Base-by-base conservation (phyloP, 2,888 invertebrate genomes). In the Chrysodeixis includens region DNA sequence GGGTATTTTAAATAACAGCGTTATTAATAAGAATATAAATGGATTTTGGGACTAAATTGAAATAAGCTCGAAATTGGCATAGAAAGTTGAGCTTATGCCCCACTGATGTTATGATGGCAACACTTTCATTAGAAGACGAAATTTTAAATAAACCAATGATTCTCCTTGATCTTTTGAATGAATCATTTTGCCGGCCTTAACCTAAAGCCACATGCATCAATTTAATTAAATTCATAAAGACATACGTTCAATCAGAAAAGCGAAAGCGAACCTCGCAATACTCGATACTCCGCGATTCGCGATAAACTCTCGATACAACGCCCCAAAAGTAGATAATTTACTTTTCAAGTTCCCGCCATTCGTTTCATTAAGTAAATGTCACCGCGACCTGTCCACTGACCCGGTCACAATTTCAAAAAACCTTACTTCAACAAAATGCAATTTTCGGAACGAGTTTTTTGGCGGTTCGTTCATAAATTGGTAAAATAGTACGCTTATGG, bases 341-440 rank as follows among this genome's bases (percentile, higher is more conserved):
- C 51, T 60, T 66, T 69, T 74, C 70, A 78, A 67, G 60, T 60
- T 52, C 35, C 51, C 35, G 60, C 66, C 60, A 62, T 58, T 26
- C 44, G 70, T 74, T 76, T 78, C 75, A 81, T 78, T 79, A 75
- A 56, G 69, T 63, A 83, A 85, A 84, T 84, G 84, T 83, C 86
- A 85, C 53, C 55, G 44, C 67, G 61, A 79, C 75, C 74, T 75
- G 77, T 75, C 84, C 74, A 55, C 61, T 89, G 92, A 91, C 92
- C 91, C 82, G 89, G 87, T 89, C 76, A 88, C 82, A 87, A 91
- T 92, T 89, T 87, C 63, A 69, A 56, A 62, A 62, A 69, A 52
- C 20, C 55, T 9, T 62, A 46, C 66, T 74, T 66, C 71, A 79
- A 76, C 78, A 59, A 81, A 80, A 80, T 72, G 65, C 56, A 18